Percentiles rank a stretch among this genome's conserved stretches.
phyloP scores from a whole-genome alignment of 2,797 vertebrate genomes.

The Diplodus sargus region DNA sequence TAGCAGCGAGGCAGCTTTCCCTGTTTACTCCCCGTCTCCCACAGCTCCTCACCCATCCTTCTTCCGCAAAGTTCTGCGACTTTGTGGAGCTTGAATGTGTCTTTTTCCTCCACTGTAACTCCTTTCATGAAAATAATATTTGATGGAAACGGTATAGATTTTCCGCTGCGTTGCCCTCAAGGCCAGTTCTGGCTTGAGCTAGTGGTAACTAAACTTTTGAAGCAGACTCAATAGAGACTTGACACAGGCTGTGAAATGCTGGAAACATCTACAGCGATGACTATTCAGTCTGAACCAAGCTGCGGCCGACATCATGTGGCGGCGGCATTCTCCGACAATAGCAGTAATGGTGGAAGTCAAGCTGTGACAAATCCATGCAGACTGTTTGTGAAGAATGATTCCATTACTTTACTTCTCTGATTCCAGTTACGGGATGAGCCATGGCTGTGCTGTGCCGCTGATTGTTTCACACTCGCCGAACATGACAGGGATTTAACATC shows the following conservation, averaged over 20 bases:
- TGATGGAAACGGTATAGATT: slow-evolving; percentile 22
- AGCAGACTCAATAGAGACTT: neutral
- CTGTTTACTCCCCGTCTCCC: slow-evolving; percentile 37
- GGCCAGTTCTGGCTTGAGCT: neutral
- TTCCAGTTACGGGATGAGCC: slow-evolving; percentile 65
- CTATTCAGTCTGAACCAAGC: slow-evolving; percentile 41
- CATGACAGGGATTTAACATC: slow-evolving; percentile 63
- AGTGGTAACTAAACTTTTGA: neutral
- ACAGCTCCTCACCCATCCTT: slow-evolving; percentile 36
- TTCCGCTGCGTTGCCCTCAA: slow-evolving; percentile 28
- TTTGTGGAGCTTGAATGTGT: neutral
- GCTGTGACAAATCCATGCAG: slow-evolving; percentile 62
- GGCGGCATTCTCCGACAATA: slow-evolving; percentile 33
- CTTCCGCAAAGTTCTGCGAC: neutral
- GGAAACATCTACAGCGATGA: slow-evolving; percentile 31
- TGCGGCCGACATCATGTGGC: slow-evolving; percentile 35
- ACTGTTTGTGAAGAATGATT: slow-evolving; percentile 66
- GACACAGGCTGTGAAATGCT: slow-evolving; percentile 24
- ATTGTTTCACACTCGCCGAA: slow-evolving; percentile 61
- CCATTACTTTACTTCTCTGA: slow-evolving; percentile 56
- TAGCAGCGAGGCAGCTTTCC: slow-evolving; percentile 70
- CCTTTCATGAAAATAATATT: slow-evolving; percentile 16
- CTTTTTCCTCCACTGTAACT: slow-evolving; percentile 1
- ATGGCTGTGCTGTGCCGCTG: slow-evolving; percentile 54
- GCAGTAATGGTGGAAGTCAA: slow-evolving; percentile 52